Evolutionary conservation across 2,888 invertebrate genomes (phyloP), one percentile per base, ranked within the genome.

Genomic region (Mythimna albipuncta): DNA sequence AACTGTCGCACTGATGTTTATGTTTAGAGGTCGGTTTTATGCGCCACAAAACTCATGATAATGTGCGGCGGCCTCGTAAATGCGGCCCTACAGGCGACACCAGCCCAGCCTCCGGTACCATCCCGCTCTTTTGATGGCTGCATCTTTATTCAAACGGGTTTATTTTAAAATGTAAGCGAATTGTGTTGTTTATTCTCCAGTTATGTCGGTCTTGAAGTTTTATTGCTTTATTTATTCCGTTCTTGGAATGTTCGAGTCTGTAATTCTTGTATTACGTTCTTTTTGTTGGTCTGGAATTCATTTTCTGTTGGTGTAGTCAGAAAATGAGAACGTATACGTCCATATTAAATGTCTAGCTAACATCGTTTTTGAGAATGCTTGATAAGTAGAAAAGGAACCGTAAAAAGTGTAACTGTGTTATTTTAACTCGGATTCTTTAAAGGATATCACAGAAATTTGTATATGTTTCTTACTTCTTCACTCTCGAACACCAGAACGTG

Each of bases 1-100:
- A 62, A 19, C 72, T 35, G 71, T 54, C 71, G 52, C 74, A 78
- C 69, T 81, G 76, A 81, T 83, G 79, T 83, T 83, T 83, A 83
- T 75, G 84, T 82, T 70, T 68, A 72, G 75, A 75, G 73, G 76
- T 77, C 70, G 65, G 57, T 75, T 85, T 84, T 82, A 82, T 79
- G 81, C 64, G 83, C 79, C 79, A 82, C 85, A 84, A 81, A 85
- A 81, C 71, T 81, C 66, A 78, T 66, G 85, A 81, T 85, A 84
- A 84, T 81, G 72, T 62, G 38, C 74, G 58, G 16, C 44, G 52
- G 72, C 79, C 76, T 83, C 85, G 79, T 85, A 81, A 85, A 83
- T 57, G n/a, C 58, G 59, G 63, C 55, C 58, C 64, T 61, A 16
- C 38, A 32, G 50, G 6, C 50, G 0, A 6, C 50, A 16, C 6